Base-by-base conservation (phyloP, 2,888 invertebrate species). In the Ceriagrion tenellum region DNA sequence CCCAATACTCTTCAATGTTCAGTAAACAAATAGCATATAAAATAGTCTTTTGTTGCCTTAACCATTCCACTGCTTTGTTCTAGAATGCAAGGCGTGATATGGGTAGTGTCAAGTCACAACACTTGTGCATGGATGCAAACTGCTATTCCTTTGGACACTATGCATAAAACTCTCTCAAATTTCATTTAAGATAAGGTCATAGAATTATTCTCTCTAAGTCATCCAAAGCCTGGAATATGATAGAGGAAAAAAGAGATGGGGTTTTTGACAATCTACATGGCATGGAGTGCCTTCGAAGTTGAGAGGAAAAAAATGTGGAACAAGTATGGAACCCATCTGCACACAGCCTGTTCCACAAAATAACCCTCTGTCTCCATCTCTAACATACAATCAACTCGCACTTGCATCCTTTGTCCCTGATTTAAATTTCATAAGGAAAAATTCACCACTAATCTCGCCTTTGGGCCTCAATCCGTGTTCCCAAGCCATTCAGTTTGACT, bases 11-110 rank as follows among this genome's bases (percentile, higher is more conserved):
- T 81, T 30, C 81, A 81, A 93, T 93, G 74, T n/a, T 69, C 93
- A n/a, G 69, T 93, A 69, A 63, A 93, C 93, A 93, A 93, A 69
- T 74, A n/a, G 74, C 93, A 69, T 93, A 93, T 93, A 93, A 93
- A 93, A 93, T 47, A 26, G 47, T 55, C 91, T 69, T 63, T 63
- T 30, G 69, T 93, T 69, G 47, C 93, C 69, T 93, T 35, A 59
- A 47, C 30, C 16, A 47, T 74, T 93, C 93, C 93, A 69, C 26
- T 16, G 35, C 81, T 81, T 30, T 81, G 47, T 93, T 35, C 18
- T 93, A 55, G 69, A 93, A 93, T n/a, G 63, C 93, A 93, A 93
- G 93, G 93, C 69, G n/a, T 93, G 93, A 93, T 93, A 93, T 93
- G 93, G 74, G 69, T 93, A 40, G 69, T 40, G 69, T 69, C n/a